A percentile compares a stretch with the other conserved stretches of the same genome.
phyloP scores from a whole-genome alignment of 2,797 vertebrate genomes.

The Epinephelus awoara region DNA sequence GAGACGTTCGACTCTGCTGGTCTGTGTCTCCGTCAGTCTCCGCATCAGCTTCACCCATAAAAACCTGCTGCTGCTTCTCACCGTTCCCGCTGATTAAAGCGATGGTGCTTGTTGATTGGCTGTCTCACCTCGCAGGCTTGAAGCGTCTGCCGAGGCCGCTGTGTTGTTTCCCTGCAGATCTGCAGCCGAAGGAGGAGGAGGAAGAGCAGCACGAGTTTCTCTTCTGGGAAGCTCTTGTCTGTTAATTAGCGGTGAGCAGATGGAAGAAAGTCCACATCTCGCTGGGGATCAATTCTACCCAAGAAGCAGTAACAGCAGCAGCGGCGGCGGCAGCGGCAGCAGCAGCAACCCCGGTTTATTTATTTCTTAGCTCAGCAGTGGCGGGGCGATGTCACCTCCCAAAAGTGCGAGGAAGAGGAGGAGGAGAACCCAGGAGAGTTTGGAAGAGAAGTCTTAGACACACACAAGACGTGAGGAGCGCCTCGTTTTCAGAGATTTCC shows the following conservation, averaged over 20 bases:
- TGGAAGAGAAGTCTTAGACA: constrained; percentile 58
- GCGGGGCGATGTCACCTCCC: constrained; percentile 70
- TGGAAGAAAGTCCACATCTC: constrained; percentile 81
- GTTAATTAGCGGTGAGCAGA: constrained; percentile 85
- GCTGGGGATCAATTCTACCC: constrained; percentile 76
- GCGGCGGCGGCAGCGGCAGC: constrained; percentile 21
- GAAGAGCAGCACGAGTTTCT: constrained; percentile 57
- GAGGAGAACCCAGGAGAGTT: constrained; percentile 65
- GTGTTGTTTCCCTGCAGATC: constrained; percentile 64
- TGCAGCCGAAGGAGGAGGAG: constrained; percentile 55
- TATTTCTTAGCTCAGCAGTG: constrained; percentile 72
- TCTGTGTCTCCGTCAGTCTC: neutral
- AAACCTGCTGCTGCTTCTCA: neutral
- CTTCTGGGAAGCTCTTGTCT: constrained; percentile 78
- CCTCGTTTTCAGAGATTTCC: constrained; percentile 64
- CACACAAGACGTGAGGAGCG: constrained; percentile 58
- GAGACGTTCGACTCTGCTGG: constrained; percentile 9
- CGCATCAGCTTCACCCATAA: neutral
- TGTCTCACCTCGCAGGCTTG: constrained; percentile 60
- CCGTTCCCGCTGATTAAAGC: constrained; percentile 55
- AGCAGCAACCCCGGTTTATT: constrained; percentile 68
- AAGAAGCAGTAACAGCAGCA: constrained; percentile 62
- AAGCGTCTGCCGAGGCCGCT: constrained; percentile 55
- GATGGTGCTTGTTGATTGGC: constrained; percentile 59
- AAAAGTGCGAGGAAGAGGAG: constrained; percentile 46